A percentile compares a stretch with the other conserved stretches of the same genome.
Evolutionary conservation across 2,113 vertebrate genomes (phyloP).

Genomic region (Aphyosemion australe): DNA sequence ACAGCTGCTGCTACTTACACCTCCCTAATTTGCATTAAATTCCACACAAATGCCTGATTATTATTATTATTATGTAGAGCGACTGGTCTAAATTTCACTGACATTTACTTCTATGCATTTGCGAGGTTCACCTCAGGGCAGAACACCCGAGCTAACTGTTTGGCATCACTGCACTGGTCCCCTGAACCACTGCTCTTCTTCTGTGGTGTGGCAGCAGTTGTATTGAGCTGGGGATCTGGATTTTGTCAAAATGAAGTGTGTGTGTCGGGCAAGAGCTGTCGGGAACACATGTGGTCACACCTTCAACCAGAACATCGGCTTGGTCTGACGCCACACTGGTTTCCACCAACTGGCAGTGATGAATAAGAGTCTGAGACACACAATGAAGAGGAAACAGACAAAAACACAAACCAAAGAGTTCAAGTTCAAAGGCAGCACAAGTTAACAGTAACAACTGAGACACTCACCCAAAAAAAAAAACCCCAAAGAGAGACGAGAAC

Average conservation of each 20-base stretch:
- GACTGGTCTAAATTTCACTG: slow-evolving; percentile 33
- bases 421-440: neutral
- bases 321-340: slow-evolving; percentile 45
- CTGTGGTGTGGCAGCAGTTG: slow-evolving; percentile 21
- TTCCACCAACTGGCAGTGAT: slow-evolving; percentile 48
- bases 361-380: slow-evolving; percentile 27
- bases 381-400: slow-evolving; percentile 27
- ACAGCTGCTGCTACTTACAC: slow-evolving; percentile 47
- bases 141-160: slow-evolving; percentile 50
- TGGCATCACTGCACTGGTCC: neutral
- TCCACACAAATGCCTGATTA: slow-evolving; percentile 22
- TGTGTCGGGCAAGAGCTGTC: slow-evolving; percentile 27
- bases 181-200: slow-evolving; percentile 18
- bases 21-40: slow-evolving; percentile 39
- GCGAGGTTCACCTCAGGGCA: slow-evolving; percentile 11
- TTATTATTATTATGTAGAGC: slow-evolving; percentile 18
- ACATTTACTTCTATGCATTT: slow-evolving; percentile 38
- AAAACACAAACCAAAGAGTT: neutral
- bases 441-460: no score
- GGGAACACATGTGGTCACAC: slow-evolving; percentile 45
- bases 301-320: slow-evolving; percentile 52
- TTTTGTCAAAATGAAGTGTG: slow-evolving; percentile 31
- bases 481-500: neutral
- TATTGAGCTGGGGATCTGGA: slow-evolving; percentile 36
- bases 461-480: neutral